phyloP scores from a whole-genome alignment of 2,113 vertebrate species.

The Myocastor coypus region DNA sequence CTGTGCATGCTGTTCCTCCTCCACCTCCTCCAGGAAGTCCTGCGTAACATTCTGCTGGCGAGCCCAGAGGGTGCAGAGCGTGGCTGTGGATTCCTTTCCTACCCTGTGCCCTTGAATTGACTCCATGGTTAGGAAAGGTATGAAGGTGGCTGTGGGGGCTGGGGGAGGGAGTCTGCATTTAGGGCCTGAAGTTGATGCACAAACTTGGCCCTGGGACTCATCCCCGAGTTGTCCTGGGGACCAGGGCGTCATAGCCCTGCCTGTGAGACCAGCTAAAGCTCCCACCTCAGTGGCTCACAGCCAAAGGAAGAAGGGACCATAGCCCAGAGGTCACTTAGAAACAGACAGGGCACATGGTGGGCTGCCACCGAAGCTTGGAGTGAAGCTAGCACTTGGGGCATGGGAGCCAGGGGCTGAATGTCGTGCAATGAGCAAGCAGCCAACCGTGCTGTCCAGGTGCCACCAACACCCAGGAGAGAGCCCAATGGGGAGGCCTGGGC shows the following conservation, averaged over 20 bases:
- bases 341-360: not conserved
- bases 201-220: not conserved
- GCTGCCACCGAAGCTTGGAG: not conserved
- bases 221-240: not conserved
- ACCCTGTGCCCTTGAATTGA: not conserved
- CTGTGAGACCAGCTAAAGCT: not conserved
- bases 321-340: not conserved
- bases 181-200: not conserved
- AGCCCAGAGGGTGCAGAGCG: not conserved
- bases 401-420: not conserved
- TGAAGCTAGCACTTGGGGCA: not conserved
- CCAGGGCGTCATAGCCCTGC: not conserved
- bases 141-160: not conserved
- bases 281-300: not conserved
- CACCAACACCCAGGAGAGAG: not conserved
- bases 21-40: not conserved
- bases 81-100: not conserved
- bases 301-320: not conserved
- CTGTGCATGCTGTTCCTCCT: not conserved
- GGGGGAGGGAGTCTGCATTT: not conserved
- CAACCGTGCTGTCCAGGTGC: not conserved
- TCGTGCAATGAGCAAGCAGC: not conserved
- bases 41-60: not conserved
- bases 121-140: not conserved
- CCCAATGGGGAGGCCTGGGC: not conserved